Evolutionary conservation across 2,888 invertebrate genomes (phyloP).

Genomic region (Microdon myrmicae): DNA sequence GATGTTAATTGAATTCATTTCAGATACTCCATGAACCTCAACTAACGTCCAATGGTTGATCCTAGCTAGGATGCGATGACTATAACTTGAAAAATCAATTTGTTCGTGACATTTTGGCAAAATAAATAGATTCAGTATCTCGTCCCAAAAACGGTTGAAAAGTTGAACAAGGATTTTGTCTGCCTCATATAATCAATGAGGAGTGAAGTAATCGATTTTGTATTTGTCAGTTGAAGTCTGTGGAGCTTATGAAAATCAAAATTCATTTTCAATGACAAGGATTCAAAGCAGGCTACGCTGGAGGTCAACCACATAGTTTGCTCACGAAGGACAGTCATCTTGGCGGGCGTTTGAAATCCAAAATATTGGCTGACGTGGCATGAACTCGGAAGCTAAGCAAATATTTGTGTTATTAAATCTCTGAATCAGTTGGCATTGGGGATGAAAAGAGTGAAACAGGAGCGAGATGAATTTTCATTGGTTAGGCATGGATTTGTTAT

Average conservation of each 20-base stretch:
- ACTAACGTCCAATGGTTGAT: background rate
- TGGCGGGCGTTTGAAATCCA: conserved; percentile 3
- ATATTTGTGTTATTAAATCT: conserved; percentile 50
- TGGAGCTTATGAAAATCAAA: conserved; percentile 20
- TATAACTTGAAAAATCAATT: conserved; percentile 38
- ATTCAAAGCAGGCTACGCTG: conserved; percentile 7
- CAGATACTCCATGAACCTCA: background rate
- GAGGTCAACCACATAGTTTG: conserved; percentile 50
- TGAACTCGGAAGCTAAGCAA: conserved; percentile 47
- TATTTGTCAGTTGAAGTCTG: conserved; percentile 17
- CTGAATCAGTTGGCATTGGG: no score
- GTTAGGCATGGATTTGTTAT: no score
- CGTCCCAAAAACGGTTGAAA: background rate
- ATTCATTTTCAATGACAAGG: conserved; percentile 11
- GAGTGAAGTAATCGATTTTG: conserved; percentile 45
- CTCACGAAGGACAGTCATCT: conserved; percentile 17
- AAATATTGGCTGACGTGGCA: conserved; percentile 36
- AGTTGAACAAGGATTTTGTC: conserved; percentile 33
- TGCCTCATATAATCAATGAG: conserved; percentile 40
- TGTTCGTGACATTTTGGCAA: conserved; percentile 49
- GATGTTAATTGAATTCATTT: conserved; percentile 42
- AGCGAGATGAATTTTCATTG: no score
- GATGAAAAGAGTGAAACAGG: no score
- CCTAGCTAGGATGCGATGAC: background rate
- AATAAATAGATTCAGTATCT: conserved; percentile 39